Evolutionary conservation across 2,797 vertebrate genomes (phyloP), one percentile per base, ranked within the genome.

Genomic region (Lutra lutra): DNA sequence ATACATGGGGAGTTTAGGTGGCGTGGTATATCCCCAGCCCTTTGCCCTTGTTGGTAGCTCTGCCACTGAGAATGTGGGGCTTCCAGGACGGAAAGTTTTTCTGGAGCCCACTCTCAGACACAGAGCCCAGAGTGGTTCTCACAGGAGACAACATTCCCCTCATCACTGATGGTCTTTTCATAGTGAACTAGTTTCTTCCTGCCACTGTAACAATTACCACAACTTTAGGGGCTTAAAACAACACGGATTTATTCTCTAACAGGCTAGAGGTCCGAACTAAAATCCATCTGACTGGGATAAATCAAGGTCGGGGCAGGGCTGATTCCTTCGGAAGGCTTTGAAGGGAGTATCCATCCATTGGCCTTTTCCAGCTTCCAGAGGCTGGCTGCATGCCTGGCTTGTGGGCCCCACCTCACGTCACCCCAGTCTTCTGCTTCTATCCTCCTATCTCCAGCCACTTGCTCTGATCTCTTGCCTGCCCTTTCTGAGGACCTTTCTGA

Each of bases 401-500:
- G 7, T 46, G 68, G 2, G 8, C 6, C n/a, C 66, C n/a, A 51
- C 29, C 29, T 73, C 32, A n/a, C 2, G 7, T 51, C 27, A 40
- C 5, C 38, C 54, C 35, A 25, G 23, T 3, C 51, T 70, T 29
- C 38, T 80, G 35, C 14, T 40, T 95, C 48, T 58, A 18, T 46
- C 8, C 0, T 70, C 64, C 35, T 2, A 0, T 51, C 51, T 68
- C 43, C 4, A 64, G 2, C 73, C 77, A 46, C 60, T 64, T 60
- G 48, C 66, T 73, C 8, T n/a, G 23, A 51, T 20, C 56, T 58
- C 40, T 79, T 66, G 25, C 43, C 35, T 90, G 29, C 32, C 46
- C 77, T 38, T 94, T 51, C 21, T 21, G 68, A 75, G n/a, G 38
- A 68, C 21, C 35, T 79, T 86, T 90, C 17, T 58, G 54, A 77